phyloP scores from a whole-genome alignment of 1,140 invertebrate species.

The Zaprionus inermis region DNA sequence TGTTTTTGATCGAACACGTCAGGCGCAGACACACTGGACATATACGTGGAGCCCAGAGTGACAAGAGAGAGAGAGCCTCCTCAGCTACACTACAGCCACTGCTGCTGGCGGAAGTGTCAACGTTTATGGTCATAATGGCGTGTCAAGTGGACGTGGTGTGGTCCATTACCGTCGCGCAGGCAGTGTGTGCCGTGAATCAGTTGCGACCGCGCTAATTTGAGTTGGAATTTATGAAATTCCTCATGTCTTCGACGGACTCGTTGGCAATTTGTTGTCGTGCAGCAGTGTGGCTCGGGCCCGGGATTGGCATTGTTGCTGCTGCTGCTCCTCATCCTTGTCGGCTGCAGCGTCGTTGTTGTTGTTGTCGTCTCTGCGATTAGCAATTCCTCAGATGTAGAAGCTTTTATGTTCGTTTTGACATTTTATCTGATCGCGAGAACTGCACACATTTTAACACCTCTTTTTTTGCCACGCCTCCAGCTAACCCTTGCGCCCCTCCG shows the following conservation, averaged over 20 bases:
- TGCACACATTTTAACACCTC: slow-evolving; percentile 83
- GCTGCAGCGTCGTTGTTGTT: background rate
- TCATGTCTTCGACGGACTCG: slow-evolving; percentile 33
- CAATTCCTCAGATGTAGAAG: slow-evolving; percentile 84
- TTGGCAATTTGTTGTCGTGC: slow-evolving; percentile 68
- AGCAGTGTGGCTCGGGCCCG: background rate
- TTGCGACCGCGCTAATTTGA: slow-evolving; percentile 65
- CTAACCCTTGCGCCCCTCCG: background rate
- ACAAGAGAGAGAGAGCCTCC: background rate
- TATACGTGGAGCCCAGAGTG: slow-evolving; percentile 12
- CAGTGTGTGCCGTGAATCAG: slow-evolving; percentile 24
- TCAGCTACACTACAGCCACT: background rate
- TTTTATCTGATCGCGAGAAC: slow-evolving; percentile 84
- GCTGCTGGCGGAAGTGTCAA: slow-evolving; percentile 75
- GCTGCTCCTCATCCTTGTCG: background rate
- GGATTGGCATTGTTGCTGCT: background rate
- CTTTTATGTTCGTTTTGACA: slow-evolving; percentile 84
- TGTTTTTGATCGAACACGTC: slow-evolving; percentile 75
- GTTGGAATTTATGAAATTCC: slow-evolving; percentile 76
- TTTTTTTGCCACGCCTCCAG: slow-evolving; percentile 27
- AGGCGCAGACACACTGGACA: slow-evolving; percentile 24
- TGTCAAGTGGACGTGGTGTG: slow-evolving; percentile 73
- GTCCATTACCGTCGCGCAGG: slow-evolving; percentile 61
- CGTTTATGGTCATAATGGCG: slow-evolving; percentile 80
- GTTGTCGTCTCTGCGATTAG: slow-evolving; percentile 66